Evolutionary conservation across 92 coral and sea anemone genomes (phyloP).

Genomic region (Hydrozoanthus gracilis): DNA sequence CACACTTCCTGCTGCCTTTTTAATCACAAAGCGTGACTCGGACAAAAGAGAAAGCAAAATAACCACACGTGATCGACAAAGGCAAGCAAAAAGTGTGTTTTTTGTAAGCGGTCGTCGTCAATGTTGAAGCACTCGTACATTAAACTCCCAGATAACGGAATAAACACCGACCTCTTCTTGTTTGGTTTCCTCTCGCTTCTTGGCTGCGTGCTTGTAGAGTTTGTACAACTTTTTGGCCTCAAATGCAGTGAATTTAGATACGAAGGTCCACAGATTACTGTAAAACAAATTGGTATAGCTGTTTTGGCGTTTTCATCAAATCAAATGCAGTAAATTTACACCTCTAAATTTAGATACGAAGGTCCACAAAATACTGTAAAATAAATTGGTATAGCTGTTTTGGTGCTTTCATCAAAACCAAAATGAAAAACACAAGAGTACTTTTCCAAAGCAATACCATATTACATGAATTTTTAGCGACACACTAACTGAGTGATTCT

Average conservation of each 20-base stretch:
- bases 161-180: conserved; percentile 63
- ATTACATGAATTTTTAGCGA: too few relatives aligned
- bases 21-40: too few relatives aligned
- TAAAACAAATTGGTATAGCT: background rate
- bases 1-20: background rate
- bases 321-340: conserved; percentile 94
- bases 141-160: background rate
- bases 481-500: too few relatives aligned
- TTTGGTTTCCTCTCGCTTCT: conserved; percentile 87
- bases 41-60: too few relatives aligned
- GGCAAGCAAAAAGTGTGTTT: too few relatives aligned
- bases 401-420: conserved; percentile 38
- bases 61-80: too few relatives aligned
- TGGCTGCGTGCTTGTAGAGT: conserved; percentile 91
- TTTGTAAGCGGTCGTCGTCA: too few relatives aligned
- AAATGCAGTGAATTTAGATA: conserved; percentile 94
- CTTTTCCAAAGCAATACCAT: background rate
- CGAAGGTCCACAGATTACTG: conserved; percentile 97
- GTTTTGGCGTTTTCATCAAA: too few relatives aligned
- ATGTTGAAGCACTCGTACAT: too few relatives aligned
- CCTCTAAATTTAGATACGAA: conserved; percentile 93
- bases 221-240: conserved; percentile 92
- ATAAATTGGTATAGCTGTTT: too few relatives aligned
- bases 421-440: conserved; percentile 1
- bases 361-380: conserved; percentile 84